These are phyloP conservation scores for Lethenteron reissneri DNA, from an alignment of 2,113 vertebrate genomes.

Conservation along the genomic window DNA sequence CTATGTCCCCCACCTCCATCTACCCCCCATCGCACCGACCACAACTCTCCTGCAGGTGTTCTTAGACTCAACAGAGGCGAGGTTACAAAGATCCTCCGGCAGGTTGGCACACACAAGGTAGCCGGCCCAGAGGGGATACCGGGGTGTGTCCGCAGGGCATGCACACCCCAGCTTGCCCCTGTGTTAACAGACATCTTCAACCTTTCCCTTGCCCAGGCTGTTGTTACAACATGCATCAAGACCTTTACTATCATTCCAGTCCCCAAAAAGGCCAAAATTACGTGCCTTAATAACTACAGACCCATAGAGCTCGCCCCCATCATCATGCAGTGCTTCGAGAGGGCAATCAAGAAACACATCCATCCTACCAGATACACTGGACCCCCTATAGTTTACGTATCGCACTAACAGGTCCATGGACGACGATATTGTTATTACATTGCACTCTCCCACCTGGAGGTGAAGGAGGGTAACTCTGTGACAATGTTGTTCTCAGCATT, in stretches of 20 bases:
- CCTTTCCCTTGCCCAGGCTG: neutral
- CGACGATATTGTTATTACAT: no score
- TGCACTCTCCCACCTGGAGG: neutral
- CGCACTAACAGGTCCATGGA: no score
- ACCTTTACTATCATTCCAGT: neutral
- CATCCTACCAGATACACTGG: neutral
- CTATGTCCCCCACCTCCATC: neutral
- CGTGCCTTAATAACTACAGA: neutral
- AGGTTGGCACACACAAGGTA: neutral
- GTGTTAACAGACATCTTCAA: constrained; percentile 2
- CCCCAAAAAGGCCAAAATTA: neutral
- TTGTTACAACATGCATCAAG: neutral
- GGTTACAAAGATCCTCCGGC: neutral
- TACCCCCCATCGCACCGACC: neutral
- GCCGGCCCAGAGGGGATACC: neutral
- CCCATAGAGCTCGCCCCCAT: neutral
- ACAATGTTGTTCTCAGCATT: neutral
- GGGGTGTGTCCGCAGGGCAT: neutral
- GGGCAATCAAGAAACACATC: neutral
- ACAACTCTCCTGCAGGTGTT: neutral
- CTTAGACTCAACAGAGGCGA: neutral
- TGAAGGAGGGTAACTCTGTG: neutral
- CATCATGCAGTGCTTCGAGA: neutral
- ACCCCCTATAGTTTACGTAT: neutral
- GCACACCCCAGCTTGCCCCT: neutral